Conservation (phyloP, 2,888 invertebrate species). For the Spisula solida region DNA sequence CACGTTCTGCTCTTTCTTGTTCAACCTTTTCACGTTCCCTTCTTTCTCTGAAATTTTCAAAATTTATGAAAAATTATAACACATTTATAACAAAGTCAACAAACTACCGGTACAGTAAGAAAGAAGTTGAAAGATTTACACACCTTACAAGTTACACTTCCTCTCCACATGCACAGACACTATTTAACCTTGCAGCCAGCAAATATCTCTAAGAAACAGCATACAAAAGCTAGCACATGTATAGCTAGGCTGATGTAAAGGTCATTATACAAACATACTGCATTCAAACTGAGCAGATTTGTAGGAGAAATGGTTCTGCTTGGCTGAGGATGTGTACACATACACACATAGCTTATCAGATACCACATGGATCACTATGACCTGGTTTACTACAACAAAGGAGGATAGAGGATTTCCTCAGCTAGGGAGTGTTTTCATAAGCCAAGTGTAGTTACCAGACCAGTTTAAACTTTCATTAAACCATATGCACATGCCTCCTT, state of each 20-base stretch:
- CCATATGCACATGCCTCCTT: no score
- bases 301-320: neutral
- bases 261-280: neutral
- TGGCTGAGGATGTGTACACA: constrained; percentile 3
- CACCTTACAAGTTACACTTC: no score
- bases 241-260: constrained; percentile 16
- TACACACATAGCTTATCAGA: neutral
- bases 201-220: neutral
- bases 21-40: constrained; percentile 85
- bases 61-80: neutral
- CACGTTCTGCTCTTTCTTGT: constrained; percentile 88
- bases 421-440: neutral
- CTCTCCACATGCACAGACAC: neutral
- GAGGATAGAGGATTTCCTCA: neutral
- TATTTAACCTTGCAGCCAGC: neutral
- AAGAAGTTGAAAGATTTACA: no score
- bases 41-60: constrained; percentile 74
- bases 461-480: no score
- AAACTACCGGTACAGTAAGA: neutral
- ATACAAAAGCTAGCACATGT: neutral
- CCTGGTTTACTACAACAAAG: constrained; percentile 2
- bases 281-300: neutral
- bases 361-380: neutral
- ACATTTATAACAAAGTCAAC: neutral
- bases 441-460: neutral